These are phyloP conservation scores for Hestina assimilis DNA, from an alignment of 1,140 invertebrate genomes.

Conservation along the genomic window DNA sequence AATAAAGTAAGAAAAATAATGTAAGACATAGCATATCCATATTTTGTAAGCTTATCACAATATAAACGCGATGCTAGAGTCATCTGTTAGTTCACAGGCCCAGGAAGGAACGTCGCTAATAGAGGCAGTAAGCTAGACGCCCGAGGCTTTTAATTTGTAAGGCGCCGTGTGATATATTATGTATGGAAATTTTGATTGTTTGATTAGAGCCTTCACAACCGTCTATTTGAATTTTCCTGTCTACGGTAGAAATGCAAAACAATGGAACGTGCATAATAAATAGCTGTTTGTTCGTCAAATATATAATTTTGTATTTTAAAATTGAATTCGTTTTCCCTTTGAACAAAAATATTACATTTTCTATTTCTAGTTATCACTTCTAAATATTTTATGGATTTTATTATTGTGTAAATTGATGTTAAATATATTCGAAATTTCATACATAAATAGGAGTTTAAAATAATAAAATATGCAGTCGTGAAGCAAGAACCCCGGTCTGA, in stretches of 20 bases:
- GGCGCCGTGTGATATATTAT: slow-evolving; percentile 53
- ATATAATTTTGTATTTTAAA: background rate
- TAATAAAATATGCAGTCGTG: slow-evolving; percentile 18
- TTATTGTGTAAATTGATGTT: background rate
- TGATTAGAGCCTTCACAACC: slow-evolving; percentile 43
- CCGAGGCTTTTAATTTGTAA: slow-evolving; percentile 63
- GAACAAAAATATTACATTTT: background rate
- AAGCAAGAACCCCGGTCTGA: slow-evolving; percentile 2
- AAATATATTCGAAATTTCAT: background rate
- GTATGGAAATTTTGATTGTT: slow-evolving; percentile 58
- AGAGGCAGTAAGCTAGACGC: slow-evolving; percentile 43
- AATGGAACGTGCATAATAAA: background rate
- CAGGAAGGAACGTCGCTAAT: slow-evolving; percentile 46
- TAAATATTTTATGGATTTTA: no score
- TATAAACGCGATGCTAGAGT: slow-evolving; percentile 40
- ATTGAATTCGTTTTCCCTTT: background rate
- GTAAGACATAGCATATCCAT: slow-evolving; percentile 24
- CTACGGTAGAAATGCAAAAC: slow-evolving; percentile 1
- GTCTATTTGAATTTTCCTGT: slow-evolving; percentile 1
- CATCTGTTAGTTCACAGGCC: slow-evolving; percentile 65
- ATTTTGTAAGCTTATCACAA: slow-evolving; percentile 11
- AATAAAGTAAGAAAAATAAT: background rate
- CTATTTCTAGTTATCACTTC: background rate
- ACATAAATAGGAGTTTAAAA: slow-evolving; percentile 1
- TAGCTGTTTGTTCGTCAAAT: background rate